Base-by-base conservation (phyloP, 2,888 invertebrate genomes). In the Chirona hameri region DNA sequence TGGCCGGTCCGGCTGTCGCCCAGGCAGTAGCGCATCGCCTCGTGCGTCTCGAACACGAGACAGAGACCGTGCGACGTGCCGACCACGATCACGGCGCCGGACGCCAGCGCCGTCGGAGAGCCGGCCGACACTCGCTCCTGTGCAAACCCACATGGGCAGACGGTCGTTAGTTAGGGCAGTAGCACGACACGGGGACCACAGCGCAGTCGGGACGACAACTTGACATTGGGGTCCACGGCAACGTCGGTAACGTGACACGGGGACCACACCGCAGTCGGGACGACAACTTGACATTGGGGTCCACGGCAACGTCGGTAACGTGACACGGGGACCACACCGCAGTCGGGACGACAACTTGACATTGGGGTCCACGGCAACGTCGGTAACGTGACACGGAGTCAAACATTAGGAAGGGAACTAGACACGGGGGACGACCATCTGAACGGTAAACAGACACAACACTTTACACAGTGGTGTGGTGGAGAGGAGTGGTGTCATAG, bases 21-120 rank as follows among this genome's bases (percentile, higher is more conserved):
- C 85, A 93, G 90, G 85, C 95, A 97, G 96, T 96, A 98, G 87
- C 95, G 92, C 85, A 98, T 89, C 18, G 94, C 94, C 89, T 98
- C 97, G 76, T 94, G 92, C 81, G 91, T 90, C 90, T 95, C 95
- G 89, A 96, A 96, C 82, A 95, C 93, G 52, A 98, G 90, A 82
- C 97, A 91, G 85, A 96, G 92, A 0, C 98, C 98, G 88, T 97
- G 96, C 48, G 97, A 96, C 55, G 97, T 98, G 65, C 98, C 98
- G 55, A 98, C 92, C n/a, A 95, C 95, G 84, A 97, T 91, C 88
- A 93, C 82, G 39, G 82, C 82, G 15, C 84, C 83, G n/a, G 84
- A 83, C 0, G 85, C 88, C 86, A 89, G 87, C 12, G 95, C 93
- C 83, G 96, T 96, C 18, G 97, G 95, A 84, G 93, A 90, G 10